These are phyloP conservation scores for Ginglymostoma cirratum DNA, from an alignment of 2,113 vertebrate genomes.

Conservation along the genomic window DNA sequence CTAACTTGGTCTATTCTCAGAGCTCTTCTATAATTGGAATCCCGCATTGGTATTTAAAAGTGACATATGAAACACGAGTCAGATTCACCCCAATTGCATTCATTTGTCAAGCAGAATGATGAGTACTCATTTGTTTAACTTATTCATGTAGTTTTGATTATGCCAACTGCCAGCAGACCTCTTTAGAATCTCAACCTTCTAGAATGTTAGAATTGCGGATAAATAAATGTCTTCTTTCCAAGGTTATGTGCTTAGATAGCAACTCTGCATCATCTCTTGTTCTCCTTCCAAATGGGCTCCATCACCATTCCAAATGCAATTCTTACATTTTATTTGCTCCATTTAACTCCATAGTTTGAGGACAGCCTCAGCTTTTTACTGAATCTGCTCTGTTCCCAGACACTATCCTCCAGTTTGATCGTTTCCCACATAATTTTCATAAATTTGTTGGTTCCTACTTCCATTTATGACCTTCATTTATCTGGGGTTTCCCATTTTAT, in stretches of 20 bases:
- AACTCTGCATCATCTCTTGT: background rate
- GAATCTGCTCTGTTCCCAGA: background rate
- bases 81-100: background rate
- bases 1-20: background rate
- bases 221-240: background rate
- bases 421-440: background rate
- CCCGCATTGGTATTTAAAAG: background rate
- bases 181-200: background rate
- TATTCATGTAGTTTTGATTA: background rate
- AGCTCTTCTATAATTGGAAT: background rate
- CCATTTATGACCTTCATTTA: background rate
- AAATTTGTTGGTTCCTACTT: background rate
- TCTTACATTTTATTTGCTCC: background rate
- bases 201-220: background rate
- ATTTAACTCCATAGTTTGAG: background rate
- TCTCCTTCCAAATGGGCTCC: background rate
- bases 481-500: background rate
- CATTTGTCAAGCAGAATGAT: background rate
- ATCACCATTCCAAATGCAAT: background rate
- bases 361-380: background rate
- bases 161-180: background rate
- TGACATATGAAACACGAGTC: background rate
- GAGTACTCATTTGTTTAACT: background rate
- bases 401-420: background rate
- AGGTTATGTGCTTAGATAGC: background rate